phyloP scores from a whole-genome alignment of 1,140 invertebrate species.

The Eriosoma lanigerum region DNA sequence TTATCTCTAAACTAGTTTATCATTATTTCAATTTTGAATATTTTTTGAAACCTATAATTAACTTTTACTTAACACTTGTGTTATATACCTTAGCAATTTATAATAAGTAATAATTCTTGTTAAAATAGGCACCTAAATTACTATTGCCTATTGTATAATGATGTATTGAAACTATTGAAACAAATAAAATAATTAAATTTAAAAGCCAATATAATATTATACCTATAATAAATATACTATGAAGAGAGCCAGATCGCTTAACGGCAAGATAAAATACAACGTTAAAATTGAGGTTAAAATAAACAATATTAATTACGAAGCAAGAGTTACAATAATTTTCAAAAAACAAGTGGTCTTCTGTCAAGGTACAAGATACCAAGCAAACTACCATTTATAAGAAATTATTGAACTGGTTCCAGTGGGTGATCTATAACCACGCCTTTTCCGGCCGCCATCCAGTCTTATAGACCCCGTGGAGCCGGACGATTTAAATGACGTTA shows the following conservation, averaged over 20 bases:
- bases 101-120: not conserved
- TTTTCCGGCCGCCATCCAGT: conserved; percentile 42
- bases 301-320: not conserved
- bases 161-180: too few relatives aligned
- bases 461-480: conserved; percentile 48
- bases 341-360: not conserved
- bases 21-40: not conserved
- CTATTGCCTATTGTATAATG: too few relatives aligned
- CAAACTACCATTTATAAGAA: conserved; percentile 44
- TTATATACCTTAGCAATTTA: not conserved
- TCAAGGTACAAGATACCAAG: not conserved
- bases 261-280: too few relatives aligned
- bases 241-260: too few relatives aligned
- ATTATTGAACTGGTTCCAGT: conserved; percentile 51
- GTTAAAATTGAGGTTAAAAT: not conserved
- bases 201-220: not conserved
- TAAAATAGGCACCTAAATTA: not conserved
- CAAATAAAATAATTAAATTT: not conserved
- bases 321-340: conserved; percentile 18
- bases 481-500: conserved; percentile 9
- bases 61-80: not conserved
- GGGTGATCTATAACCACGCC: conserved; percentile 49
- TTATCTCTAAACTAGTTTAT: too few relatives aligned
- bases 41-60: not conserved
- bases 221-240: too few relatives aligned